These are phyloP conservation scores for Acleris cristana DNA, from an alignment of 2,888 invertebrate species.

Conservation along the genomic window DNA sequence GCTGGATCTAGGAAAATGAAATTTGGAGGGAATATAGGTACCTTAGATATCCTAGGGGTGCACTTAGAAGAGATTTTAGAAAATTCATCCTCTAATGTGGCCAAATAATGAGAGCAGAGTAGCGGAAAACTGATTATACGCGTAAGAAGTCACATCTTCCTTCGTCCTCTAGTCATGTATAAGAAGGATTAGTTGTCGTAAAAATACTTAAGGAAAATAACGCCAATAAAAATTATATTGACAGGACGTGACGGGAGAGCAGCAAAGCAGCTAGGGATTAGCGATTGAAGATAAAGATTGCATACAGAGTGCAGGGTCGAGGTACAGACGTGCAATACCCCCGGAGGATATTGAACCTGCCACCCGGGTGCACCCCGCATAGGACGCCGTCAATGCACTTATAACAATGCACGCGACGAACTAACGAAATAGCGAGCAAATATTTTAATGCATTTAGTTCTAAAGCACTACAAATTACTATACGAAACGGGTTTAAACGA, in stretches of 20 bases:
- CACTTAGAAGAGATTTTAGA: too few relatives aligned
- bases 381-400: slow-evolving; percentile 28
- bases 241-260: slow-evolving; percentile 4
- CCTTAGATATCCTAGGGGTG: too few relatives aligned
- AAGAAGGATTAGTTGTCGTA: neutral
- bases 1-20: too few relatives aligned
- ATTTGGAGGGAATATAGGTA: too few relatives aligned
- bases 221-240: neutral
- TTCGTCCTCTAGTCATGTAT: too few relatives aligned
- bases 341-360: slow-evolving; percentile 41
- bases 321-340: slow-evolving; percentile 40
- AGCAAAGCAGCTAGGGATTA: slow-evolving; percentile 26
- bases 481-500: too few relatives aligned
- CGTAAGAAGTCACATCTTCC: too few relatives aligned
- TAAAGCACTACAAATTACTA: neutral
- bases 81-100: too few relatives aligned
- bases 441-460: slow-evolving; percentile 1
- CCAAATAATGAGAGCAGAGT: too few relatives aligned
- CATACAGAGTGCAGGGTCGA: slow-evolving; percentile 35
- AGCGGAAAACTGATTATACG: too few relatives aligned
- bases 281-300: slow-evolving; percentile 36
- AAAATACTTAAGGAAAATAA: neutral
- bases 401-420: slow-evolving; percentile 18
- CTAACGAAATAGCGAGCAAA: neutral
- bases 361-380: slow-evolving; percentile 26